Evolutionary conservation across 2,113 vertebrate species (phyloP).

Genomic region (Toxostoma redivivum): DNA sequence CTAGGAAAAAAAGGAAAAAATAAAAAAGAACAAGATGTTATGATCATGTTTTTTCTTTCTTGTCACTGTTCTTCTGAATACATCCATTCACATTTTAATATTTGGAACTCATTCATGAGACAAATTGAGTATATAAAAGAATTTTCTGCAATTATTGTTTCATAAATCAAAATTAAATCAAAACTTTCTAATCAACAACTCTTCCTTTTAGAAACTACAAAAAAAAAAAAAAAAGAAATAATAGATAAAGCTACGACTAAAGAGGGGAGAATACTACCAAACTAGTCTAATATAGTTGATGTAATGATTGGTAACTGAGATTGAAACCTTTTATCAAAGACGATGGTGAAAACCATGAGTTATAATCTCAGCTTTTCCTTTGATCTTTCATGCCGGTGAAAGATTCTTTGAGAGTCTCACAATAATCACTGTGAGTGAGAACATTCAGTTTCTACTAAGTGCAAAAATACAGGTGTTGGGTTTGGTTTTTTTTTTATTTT

Average conservation of each 20-base stretch:
- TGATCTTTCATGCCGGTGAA: neutral
- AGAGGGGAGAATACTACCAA: neutral
- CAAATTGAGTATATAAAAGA: neutral
- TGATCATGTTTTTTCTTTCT: neutral
- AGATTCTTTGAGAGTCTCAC: neutral
- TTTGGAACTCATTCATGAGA: neutral
- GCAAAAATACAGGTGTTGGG: neutral
- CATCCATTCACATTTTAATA: neutral
- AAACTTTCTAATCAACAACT: neutral
- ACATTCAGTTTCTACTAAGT: neutral
- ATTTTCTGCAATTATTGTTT: neutral
- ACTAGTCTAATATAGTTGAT: neutral
- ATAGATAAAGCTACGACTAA: neutral
- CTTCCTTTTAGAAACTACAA: neutral
- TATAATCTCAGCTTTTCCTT: neutral
- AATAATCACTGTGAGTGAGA: neutral
- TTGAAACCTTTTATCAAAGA: neutral
- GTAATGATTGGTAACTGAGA: neutral
- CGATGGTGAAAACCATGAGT: neutral
- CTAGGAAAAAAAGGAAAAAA: neutral
- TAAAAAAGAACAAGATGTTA: neutral
- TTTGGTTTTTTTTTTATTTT: neutral
- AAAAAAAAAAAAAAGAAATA: neutral
- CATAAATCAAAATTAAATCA: neutral
- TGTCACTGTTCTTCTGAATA: neutral